These are phyloP conservation scores for Felis catus DNA, from an alignment of 2,113 vertebrate genomes.

Conservation along the genomic window F.catus_Fca126_mat1.0 CM031412.1:47019501-47020000, in stretches of 20 bases:
- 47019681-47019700: constrained; percentile 14
- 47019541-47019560: constrained; percentile 33
- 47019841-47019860: not conserved
- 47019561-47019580: constrained; percentile 66
- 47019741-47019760: not conserved
- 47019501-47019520: constrained; percentile 47
- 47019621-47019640: not conserved
- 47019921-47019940: not conserved
- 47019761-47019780: not conserved
- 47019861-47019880: not conserved
- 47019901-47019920: not conserved
- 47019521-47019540: constrained; percentile 54
- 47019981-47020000: not conserved
- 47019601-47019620: constrained; percentile 53
- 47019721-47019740: not conserved
- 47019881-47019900: not conserved
- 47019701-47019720: not conserved
- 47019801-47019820: not conserved
- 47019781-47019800: not conserved
- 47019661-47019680: not conserved
- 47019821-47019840: not conserved
- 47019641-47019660: not conserved
- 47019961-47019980: not conserved
- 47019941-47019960: not conserved
- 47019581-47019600: not conserved